A percentile compares a stretch with the other conserved stretches of the same genome.
phyloP scores from a whole-genome alignment of 2,888 invertebrate species.

The Sminthurides aquaticus region DNA sequence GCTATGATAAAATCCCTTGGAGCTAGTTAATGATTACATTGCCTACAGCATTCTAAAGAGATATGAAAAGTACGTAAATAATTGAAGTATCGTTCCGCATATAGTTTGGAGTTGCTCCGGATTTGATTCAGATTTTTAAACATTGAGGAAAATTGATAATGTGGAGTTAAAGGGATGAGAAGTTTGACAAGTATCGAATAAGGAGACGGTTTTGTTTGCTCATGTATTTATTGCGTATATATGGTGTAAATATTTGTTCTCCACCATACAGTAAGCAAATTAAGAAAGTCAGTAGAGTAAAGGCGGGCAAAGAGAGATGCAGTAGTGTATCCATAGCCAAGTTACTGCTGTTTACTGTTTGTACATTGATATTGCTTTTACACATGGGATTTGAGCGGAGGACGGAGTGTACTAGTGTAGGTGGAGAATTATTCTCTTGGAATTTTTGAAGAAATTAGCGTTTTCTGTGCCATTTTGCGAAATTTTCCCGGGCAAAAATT shows the following conservation, averaged over 20 bases:
- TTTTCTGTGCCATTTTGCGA: too few relatives aligned
- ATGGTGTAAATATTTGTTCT: neutral
- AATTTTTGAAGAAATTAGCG: too few relatives aligned
- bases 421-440: too few relatives aligned
- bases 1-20: too few relatives aligned
- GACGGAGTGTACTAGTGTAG: too few relatives aligned
- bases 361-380: neutral
- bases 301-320: neutral
- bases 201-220: neutral
- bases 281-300: neutral
- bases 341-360: neutral
- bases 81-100: neutral
- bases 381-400: neutral
- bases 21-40: too few relatives aligned
- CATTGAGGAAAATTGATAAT: neutral
- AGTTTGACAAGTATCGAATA: neutral
- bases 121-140: neutral
- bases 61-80: neutral
- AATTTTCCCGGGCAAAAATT: too few relatives aligned
- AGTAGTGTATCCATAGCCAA: neutral
- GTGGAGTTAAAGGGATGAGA: neutral
- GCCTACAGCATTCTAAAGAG: too few relatives aligned
- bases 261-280: neutral
- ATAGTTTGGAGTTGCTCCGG: neutral
- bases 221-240: neutral